These are phyloP conservation scores for Eptesicus fuscus DNA, from an alignment of 2,113 vertebrate species.

Conservation along the genomic window DNA sequence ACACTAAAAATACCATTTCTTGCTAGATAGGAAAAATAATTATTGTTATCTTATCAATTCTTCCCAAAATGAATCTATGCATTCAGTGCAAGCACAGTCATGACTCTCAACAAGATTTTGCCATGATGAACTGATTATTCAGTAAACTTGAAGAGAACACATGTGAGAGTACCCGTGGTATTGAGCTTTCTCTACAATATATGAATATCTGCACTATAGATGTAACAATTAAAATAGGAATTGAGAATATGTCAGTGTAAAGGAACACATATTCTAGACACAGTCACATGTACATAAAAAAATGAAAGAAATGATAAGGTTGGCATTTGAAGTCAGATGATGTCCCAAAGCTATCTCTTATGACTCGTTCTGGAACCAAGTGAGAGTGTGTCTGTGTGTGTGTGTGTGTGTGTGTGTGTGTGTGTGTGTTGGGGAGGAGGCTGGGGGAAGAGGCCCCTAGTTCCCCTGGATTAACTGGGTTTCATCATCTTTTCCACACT, in stretches of 20 bases:
- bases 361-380: background rate
- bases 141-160: background rate
- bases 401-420: too few relatives aligned
- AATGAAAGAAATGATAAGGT: background rate
- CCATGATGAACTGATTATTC: background rate
- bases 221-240: background rate
- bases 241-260: background rate
- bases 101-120: background rate
- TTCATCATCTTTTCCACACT: background rate
- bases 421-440: background rate
- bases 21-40: background rate
- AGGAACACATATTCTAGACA: background rate
- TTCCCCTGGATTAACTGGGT: background rate
- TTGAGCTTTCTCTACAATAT: background rate
- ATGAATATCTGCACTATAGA: background rate
- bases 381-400: background rate
- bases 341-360: too few relatives aligned
- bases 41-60: background rate
- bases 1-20: background rate
- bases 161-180: background rate
- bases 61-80: background rate
- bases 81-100: background rate
- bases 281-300: background rate
- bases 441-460: background rate
- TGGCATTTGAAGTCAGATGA: background rate